Base-by-base conservation (phyloP, 2,888 invertebrate species). In the Callyntrura sp. region DNA sequence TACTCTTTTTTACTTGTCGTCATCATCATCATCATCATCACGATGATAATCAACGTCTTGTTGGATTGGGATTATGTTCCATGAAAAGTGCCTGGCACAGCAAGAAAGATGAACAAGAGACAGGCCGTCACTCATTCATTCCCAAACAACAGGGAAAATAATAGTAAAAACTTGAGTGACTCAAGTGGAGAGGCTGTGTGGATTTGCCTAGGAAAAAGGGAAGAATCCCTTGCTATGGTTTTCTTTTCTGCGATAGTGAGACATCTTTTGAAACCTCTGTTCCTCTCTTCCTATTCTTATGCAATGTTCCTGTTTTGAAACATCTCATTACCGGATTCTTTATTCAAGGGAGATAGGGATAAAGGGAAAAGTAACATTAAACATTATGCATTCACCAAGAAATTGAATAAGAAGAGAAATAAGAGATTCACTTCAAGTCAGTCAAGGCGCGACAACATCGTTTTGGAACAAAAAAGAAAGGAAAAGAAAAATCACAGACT, bases 91-190 rank as follows among this genome's bases (percentile, higher is more conserved):
- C 43, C 78, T 79, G 62, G 85, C 70, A 51, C 43, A 57, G 57
- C 55, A 62, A 25, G 68, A 51, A 86, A 43, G 43, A 82, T 55
- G 88, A 83, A 83, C 62, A 83, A 78, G 85, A 85, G 90, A 90
- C 90, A 90, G 65, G 85, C 85, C 85, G 90, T 90, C 90, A 90
- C 82, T 90, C 90, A 82, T 62, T 85, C 79, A 76, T 57, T 65
- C 45, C 12, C 68, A 28, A 35, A 57, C 57, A 79, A 43, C 60
- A 17, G 57, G 28, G 43, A 17, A 79, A 6, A 78, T 43, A 43
- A 35, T 35, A 43, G 2, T 43, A 60, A 43, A 57, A 79, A 20
- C 4, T 60, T 60, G 78, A 55, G 55, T 55, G 70, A 73, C 11
- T 73, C 55, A 85, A 85, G 85, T 48, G 70, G 57, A 85, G 85